Percentiles rank a stretch among this genome's conserved stretches.
Evolutionary conservation across 2,113 vertebrate genomes (phyloP).

Genomic region (Tachuris rubrigastra): DNA sequence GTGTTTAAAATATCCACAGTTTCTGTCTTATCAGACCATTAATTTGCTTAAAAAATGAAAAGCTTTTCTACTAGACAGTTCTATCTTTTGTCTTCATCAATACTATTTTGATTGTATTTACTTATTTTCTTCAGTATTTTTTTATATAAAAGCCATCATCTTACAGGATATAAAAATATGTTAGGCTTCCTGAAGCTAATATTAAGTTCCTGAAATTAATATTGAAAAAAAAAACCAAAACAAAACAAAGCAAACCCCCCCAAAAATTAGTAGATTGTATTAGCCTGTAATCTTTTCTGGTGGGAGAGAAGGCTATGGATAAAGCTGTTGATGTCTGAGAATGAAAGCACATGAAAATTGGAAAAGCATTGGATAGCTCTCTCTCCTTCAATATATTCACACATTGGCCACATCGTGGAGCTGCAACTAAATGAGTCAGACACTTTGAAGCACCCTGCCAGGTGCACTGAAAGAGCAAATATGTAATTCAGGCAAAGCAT

Average conservation of each 20-base stretch:
- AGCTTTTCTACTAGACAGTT: neutral
- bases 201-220: neutral
- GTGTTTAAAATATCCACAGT: neutral
- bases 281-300: neutral
- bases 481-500: neutral
- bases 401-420: conserved; percentile 59
- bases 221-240: neutral
- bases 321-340: neutral
- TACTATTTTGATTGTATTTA: neutral
- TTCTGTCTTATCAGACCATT: neutral
- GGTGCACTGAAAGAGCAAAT: neutral
- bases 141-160: neutral
- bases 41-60: neutral
- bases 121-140: neutral
- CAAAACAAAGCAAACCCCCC: neutral
- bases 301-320: neutral
- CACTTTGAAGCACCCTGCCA: neutral
- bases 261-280: neutral
- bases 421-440: conserved; percentile 45
- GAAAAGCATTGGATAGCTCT: neutral
- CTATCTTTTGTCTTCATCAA: neutral
- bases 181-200: neutral
- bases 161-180: neutral
- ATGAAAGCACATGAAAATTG: neutral
- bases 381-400: neutral